These are phyloP conservation scores for Scaptomyza hsui DNA, from an alignment of 1,140 invertebrate genomes.

Conservation along the genomic window DNA sequence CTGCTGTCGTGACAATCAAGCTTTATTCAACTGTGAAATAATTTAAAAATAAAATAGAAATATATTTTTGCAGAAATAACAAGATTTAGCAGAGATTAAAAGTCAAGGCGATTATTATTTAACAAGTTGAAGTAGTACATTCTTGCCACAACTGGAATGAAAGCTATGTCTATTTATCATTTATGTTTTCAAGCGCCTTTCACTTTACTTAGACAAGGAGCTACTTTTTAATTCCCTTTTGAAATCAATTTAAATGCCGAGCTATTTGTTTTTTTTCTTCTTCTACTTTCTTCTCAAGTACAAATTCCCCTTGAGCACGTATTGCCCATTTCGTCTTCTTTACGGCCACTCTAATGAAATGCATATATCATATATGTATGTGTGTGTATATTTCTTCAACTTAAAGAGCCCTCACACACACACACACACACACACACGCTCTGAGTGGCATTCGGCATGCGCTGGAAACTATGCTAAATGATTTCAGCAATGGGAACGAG, in stretches of 20 bases:
- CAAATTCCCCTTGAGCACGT: background rate
- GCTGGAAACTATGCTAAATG: conserved; percentile 68
- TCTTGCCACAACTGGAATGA: no score
- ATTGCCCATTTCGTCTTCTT: background rate
- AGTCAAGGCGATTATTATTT: no score
- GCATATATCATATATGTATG: background rate
- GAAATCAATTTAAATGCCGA: background rate
- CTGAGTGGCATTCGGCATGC: conserved; percentile 10
- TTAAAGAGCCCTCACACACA: conserved; percentile 5
- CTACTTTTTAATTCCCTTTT: background rate
- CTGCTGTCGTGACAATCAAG: no score
- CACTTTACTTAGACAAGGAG: background rate
- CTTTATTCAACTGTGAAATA: no score
- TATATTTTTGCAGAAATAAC: no score
- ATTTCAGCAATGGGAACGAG: conserved; percentile 58
- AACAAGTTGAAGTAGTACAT: no score
- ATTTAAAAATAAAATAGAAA: no score
- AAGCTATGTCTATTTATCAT: no score
- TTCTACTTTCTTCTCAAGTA: background rate
- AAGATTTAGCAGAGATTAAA: no score
- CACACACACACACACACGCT: conserved; percentile 6
- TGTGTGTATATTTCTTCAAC: conserved; percentile 4
- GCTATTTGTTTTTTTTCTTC: background rate
- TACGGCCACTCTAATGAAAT: conserved; percentile 19
- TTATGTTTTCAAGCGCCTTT: background rate